Conservation (phyloP, 23 tunicate species). For the Oikopleura vanhoeffeni region DNA sequence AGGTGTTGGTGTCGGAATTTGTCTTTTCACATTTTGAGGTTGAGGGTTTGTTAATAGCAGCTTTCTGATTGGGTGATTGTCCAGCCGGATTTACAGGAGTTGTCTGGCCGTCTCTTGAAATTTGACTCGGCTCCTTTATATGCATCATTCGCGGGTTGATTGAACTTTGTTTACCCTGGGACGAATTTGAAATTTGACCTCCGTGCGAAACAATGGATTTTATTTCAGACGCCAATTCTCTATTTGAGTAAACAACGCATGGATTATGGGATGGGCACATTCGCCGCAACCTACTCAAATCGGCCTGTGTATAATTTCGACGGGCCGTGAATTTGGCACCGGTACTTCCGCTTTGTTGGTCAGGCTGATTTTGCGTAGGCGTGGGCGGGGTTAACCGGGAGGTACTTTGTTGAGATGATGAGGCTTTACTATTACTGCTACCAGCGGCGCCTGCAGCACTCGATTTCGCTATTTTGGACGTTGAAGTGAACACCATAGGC, state of each 20-base stretch:
- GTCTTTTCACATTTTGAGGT: neutral
- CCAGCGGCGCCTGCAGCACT: neutral
- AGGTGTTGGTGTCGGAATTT: neutral
- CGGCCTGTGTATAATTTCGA: neutral
- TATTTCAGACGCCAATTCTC: slow-evolving; percentile 63
- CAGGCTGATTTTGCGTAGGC: slow-evolving; percentile 10
- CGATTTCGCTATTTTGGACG: neutral
- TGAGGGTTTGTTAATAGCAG: neutral
- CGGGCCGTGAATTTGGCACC: neutral
- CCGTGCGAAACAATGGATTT: slow-evolving; percentile 36
- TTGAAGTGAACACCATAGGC: neutral
- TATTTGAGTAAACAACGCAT: slow-evolving; percentile 86
- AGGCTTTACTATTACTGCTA: neutral
- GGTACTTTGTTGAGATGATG: slow-evolving; percentile 12
- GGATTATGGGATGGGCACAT: slow-evolving; percentile 79
- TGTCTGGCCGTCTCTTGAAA: neutral
- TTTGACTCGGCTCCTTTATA: neutral
- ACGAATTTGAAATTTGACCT: neutral
- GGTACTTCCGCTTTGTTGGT: neutral
- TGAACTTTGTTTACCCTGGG: neutral
- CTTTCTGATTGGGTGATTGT: neutral
- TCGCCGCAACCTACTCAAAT: slow-evolving; percentile 61
- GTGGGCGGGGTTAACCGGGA: slow-evolving; percentile 1
- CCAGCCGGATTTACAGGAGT: neutral
- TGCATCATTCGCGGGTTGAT: neutral